Evolutionary conservation across 2,113 vertebrate genomes (phyloP).

Genomic region (Bubo bubo): DNA sequence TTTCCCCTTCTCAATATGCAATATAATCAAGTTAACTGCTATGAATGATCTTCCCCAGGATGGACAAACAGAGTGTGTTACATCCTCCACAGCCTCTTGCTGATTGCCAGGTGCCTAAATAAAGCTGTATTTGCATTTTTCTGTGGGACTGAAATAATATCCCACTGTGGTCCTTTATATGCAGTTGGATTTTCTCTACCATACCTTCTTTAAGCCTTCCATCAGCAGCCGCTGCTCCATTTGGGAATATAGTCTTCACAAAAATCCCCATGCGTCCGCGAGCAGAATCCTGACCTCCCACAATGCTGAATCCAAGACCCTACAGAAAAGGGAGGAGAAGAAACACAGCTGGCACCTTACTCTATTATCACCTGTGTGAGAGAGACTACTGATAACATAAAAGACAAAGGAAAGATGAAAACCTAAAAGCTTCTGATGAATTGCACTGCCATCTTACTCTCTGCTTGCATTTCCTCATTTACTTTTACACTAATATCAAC

Average conservation of each 20-base stretch:
- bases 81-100: not conserved
- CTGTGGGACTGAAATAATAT: not conserved
- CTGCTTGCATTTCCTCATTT: not conserved
- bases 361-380: not conserved
- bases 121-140: not conserved
- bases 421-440: not conserved
- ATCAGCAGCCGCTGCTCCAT: conserved; percentile 91
- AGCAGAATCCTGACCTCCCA: conserved; percentile 94
- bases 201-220: conserved; percentile 95
- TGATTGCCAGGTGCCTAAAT: not conserved
- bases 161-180: not conserved
- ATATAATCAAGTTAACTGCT: not conserved
- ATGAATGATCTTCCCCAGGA: not conserved
- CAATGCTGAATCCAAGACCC: conserved; percentile 97
- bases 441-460: not conserved
- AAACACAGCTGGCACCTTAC: not conserved
- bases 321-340: conserved; percentile 42
- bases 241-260: conserved; percentile 95
- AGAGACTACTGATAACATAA: not conserved
- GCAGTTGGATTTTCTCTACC: not conserved
- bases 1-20: not conserved
- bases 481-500: not conserved
- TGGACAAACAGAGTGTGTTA: not conserved
- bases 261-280: conserved; percentile 97
- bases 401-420: not conserved